Evolutionary conservation across 1,140 invertebrate species (phyloP).

Genomic region (Drosophila burlai): DNA sequence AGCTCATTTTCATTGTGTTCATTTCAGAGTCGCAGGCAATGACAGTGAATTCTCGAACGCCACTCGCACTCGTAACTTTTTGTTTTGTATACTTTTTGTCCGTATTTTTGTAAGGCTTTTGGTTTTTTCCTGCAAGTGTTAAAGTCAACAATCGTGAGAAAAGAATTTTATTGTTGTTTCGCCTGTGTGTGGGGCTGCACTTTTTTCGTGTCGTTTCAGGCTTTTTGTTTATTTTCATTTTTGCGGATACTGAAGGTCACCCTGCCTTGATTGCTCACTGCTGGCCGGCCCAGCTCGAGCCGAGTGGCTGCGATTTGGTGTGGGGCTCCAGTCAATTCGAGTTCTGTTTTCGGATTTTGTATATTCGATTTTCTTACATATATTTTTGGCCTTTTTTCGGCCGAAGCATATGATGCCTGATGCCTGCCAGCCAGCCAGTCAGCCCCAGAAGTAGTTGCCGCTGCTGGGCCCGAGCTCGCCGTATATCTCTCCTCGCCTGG

Average conservation of each 20-base stretch:
- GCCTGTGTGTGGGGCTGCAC: constrained; percentile 58
- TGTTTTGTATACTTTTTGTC: constrained; percentile 23
- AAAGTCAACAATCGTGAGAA: constrained; percentile 84
- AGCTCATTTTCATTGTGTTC: constrained; percentile 70
- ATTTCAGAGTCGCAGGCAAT: constrained; percentile 58
- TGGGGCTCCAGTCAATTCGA: constrained; percentile 61
- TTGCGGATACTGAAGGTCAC: constrained; percentile 73
- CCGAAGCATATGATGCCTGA: constrained; percentile 66
- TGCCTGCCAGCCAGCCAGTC: constrained; percentile 36
- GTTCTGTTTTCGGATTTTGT: constrained; percentile 60
- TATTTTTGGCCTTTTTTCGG: constrained; percentile 56
- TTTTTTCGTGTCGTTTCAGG: constrained; percentile 53
- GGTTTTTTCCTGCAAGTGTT: constrained; percentile 68
- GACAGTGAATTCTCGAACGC: constrained; percentile 38
- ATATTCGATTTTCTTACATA: constrained; percentile 57
- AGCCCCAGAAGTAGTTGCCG: constrained; percentile 47
- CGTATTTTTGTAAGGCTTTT: constrained; percentile 41
- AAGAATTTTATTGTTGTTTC: constrained; percentile 82
- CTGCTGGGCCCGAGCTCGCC: constrained; percentile 38
- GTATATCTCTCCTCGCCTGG: constrained; percentile 29
- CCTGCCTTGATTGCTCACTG: constrained; percentile 54
- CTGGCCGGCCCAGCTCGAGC: constrained; percentile 47
- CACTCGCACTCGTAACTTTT: constrained; percentile 30
- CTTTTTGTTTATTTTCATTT: constrained; percentile 57
- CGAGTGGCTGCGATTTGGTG: constrained; percentile 67